Evolutionary conservation across 2,797 vertebrate species (phyloP), one percentile per base, ranked within the genome.

Genomic region (Coregonus sp.): DNA sequence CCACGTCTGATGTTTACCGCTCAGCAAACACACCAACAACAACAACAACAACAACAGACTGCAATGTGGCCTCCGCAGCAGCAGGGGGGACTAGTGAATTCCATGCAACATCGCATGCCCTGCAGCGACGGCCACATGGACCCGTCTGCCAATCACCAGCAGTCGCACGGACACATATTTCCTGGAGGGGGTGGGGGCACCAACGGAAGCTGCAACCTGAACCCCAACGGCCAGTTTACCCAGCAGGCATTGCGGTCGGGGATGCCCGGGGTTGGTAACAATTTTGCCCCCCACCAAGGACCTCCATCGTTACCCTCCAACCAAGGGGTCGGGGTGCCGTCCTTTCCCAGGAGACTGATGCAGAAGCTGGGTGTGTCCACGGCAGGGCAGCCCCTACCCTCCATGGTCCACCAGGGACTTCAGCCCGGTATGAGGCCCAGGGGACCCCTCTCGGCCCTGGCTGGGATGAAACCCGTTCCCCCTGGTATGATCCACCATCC

Each of bases 381-480:
- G 68, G 33, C 92, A 15, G 89, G 85, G 76, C 92, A 93, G 83
- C 82, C 83, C 80, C 82, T 95, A 74, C 86, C 89, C 82, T 88
- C 92, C 14, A 82, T 94, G 82, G 90, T 83, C 63, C 87, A 86
- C 76, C 93, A 93, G 78, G 93, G 81, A 82, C 88, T 94, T 78
- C 90, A 86, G 77, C 93, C 92, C 78, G 93, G 81, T 81, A 87
- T 94, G 78, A 89, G 91, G 51, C 93, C 94, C 82, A 89, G 85
- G 65, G 92, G 89, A 56, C 93, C 93, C 0, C 81, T 95, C 84
- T 93, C 94, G 12, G 86, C 93, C 70, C 89, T 94, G 79, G 92
- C 90, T 73, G 88, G 90, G 74, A 93, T 95, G 92, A 95, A 93
- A 82, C 88, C 94, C 0, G 88, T 93, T 63, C 92, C 91, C 0